Base-by-base conservation (phyloP, 1,140 invertebrate genomes). In the Drosophila neocordata region DNA sequence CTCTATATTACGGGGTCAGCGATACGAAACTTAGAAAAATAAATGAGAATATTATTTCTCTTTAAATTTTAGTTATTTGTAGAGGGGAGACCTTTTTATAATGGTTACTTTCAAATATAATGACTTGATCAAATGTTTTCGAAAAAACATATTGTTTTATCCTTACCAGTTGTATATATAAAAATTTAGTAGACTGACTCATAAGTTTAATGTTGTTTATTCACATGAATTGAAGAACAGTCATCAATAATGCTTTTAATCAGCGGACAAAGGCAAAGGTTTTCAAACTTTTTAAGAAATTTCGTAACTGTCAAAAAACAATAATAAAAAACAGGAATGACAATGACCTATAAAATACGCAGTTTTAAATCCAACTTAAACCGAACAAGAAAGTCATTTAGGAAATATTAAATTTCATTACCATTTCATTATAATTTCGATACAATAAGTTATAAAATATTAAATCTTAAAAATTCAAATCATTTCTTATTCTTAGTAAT, bases 81-180 rank as follows among this genome's bases (percentile, higher is more conserved):
- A 24, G 22, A 18, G 1, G 73, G 79, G 60, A 67, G 63, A 81
- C 72, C 75, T 77, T 73, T 79, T 84, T 80, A 65, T 60, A 55
- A 18, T 3, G 48, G 48, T 31, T 31, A 31, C 27, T 31, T 6
- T 7, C 4, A 24, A 24, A 24, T 24, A 6, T 3, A 31, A 31
- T 31, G 27, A 31, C 3, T 31, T 6, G 27, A 6, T 6, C 27
- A 31, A 20, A 8, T 48, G 41, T 11, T 48, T 48, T 20, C 0
- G 4, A 13, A 20, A 48, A 13, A 48, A 18, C n/a, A 48, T 11
- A 48, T 38, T n/a, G 7, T 11, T 8, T 8, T 2, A 48, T 48
- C 8, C 41, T 20, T 13, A 8, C 41, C 41, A 44, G 13, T 13
- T 48, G 41, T 48, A 11, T 48, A 8, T 44, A 15, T 44, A 6